Base-by-base conservation (phyloP, 2,113 vertebrate genomes). In the Melanerpes formicivorus region DNA sequence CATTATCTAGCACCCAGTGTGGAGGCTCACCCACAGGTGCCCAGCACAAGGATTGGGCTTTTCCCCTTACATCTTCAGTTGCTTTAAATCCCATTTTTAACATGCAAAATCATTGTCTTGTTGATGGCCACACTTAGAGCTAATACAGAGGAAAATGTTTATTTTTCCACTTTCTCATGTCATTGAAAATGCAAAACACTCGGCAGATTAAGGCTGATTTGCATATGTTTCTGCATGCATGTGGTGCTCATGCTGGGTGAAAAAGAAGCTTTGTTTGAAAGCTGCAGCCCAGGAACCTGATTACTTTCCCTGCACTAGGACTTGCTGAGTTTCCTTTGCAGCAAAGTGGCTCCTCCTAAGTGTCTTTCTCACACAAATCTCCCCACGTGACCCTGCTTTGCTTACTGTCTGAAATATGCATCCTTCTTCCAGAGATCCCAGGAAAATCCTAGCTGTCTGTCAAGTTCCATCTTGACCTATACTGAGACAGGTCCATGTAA, bases 181-280 rank as follows among this genome's bases (percentile, higher is more conserved):
- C 76, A 80, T 19, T 72, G n/a, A 60, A 88, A 92, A 94, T 91
- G 64, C 67, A 88, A 94, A 96, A 16, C 37, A 44, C 29, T 69
- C 9, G 0, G 52, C 72, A 90, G 63, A 48, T 93, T 76, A 83
- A 79, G 85, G 58, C 14, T 15, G 11, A 64, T 91, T 60, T 90
- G 59, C 62, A 46, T 77, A 37, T 37, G 44, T 83, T 90, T 89
- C 88, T 92, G 18, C 73, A 63, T 19, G 11, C 40, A 65, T 59
- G 80, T 76, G 46, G 54, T 7, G 19, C 81, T 75, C 69, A 55
- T 78, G 62, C 18, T 6, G 69, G 72, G 62, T 0, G 0, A 87
- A 87, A 29, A 87, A 80, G 56, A 85, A 48, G 30, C 60, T 92
- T 89, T 71, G 42, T 94, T 34, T 84, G 62, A 75, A 54, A 25